These are phyloP conservation scores for Cyclura pinguis DNA, from an alignment of 2,797 vertebrate species.

Conservation along the genomic window DNA sequence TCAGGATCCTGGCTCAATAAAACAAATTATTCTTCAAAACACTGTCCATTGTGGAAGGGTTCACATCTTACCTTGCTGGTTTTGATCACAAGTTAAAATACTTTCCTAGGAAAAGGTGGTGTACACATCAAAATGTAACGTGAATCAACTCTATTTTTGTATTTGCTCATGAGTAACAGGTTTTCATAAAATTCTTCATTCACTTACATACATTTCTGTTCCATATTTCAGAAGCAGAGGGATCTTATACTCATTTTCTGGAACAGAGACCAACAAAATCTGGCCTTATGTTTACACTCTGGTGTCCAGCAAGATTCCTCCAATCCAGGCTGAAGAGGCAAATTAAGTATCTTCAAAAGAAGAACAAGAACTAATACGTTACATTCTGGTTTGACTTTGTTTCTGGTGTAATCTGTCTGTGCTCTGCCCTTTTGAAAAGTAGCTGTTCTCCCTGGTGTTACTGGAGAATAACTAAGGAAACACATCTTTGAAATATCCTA, in stretches of 20 bases:
- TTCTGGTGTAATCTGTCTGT: conserved; percentile 50
- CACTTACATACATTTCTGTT: conserved; percentile 12
- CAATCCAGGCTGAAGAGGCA: conserved; percentile 75
- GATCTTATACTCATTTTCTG: conserved; percentile 93
- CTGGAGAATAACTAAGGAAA: conserved; percentile 41
- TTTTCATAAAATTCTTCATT: background rate
- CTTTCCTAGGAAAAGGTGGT: background rate
- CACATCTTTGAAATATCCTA: background rate
- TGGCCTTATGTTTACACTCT: conserved; percentile 95
- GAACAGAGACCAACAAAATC: conserved; percentile 95
- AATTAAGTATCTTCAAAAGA: conserved; percentile 61
- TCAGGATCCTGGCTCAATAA: background rate
- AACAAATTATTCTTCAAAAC: background rate
- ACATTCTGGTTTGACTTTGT: background rate
- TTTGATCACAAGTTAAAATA: background rate
- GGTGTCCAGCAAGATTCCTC: conserved; percentile 87
- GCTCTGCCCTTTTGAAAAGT: conserved; percentile 56
- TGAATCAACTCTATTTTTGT: background rate
- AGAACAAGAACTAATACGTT: conserved; percentile 48
- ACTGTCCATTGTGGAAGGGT: background rate
- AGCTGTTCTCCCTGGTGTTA: conserved; percentile 44
- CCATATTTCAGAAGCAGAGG: conserved; percentile 86
- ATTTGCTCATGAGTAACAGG: background rate
- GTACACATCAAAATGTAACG: background rate
- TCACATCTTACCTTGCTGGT: background rate